phyloP scores from a whole-genome alignment of 2,797 vertebrate species.

The Malacoctenus gilli region DNA sequence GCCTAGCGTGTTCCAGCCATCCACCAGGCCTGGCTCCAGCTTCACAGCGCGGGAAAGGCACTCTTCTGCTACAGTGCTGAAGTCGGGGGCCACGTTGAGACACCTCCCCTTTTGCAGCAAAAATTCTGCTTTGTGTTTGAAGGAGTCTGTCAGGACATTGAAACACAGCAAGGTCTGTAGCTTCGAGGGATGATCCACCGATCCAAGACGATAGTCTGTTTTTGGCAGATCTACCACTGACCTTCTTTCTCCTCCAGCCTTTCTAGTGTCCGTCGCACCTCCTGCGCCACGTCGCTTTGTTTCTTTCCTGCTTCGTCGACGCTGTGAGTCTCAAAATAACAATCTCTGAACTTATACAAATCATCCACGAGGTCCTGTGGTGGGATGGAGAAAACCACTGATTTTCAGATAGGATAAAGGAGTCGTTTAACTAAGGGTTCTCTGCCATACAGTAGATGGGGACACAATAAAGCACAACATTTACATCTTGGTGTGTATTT shows the following conservation, averaged over 20 bases:
- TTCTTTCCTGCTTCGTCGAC: constrained; percentile 86
- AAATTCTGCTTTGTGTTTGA: constrained; percentile 81
- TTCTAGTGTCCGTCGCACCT: constrained; percentile 82
- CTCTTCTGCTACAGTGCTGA: constrained; percentile 83
- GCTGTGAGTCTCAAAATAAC: constrained; percentile 88
- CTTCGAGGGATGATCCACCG: neutral
- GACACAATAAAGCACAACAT: too few relatives aligned
- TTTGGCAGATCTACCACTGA: constrained; percentile 30
- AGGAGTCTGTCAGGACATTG: constrained; percentile 68
- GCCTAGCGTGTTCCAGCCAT: constrained; percentile 92
- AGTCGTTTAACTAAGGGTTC: too few relatives aligned
- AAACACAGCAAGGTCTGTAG: neutral
- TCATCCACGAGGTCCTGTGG: constrained; percentile 87
- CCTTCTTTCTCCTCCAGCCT: constrained; percentile 85
- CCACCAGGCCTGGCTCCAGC: constrained; percentile 87
- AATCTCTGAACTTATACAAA: constrained; percentile 87
- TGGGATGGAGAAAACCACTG: neutral
- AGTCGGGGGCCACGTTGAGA: constrained; percentile 84
- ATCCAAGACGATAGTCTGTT: neutral
- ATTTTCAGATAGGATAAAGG: constrained; percentile 14
- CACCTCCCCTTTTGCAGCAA: constrained; percentile 88
- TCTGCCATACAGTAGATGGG: too few relatives aligned
- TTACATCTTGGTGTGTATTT: too few relatives aligned
- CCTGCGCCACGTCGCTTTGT: constrained; percentile 80
- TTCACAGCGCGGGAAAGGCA: constrained; percentile 89